phyloP scores from a whole-genome alignment of 2,888 invertebrate genomes.

The Lysandra bellargus region DNA sequence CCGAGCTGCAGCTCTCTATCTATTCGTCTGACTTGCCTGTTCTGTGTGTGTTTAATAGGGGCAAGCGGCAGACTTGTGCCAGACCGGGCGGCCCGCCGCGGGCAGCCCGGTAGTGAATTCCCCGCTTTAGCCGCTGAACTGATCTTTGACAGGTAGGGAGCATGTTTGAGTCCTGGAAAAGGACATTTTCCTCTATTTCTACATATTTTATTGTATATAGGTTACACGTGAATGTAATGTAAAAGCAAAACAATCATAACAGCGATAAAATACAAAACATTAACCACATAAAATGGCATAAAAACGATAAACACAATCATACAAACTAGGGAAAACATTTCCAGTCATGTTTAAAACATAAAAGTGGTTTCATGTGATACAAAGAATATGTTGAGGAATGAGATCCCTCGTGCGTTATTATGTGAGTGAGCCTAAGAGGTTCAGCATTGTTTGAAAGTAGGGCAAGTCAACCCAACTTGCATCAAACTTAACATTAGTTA shows the following conservation, averaged over 20 bases:
- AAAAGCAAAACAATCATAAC: neutral
- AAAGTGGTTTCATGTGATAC: neutral
- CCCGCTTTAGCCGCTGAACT: too few relatives aligned
- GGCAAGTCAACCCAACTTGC: slow-evolving; percentile 14
- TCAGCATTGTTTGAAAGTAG: slow-evolving; percentile 17
- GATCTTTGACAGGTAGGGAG: too few relatives aligned
- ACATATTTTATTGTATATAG: too few relatives aligned
- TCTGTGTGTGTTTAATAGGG: too few relatives aligned
- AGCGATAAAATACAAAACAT: neutral
- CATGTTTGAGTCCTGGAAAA: neutral
- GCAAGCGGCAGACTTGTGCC: too few relatives aligned
- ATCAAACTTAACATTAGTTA: neutral
- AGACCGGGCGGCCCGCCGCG: too few relatives aligned
- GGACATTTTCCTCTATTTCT: neutral
- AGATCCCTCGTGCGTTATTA: neutral
- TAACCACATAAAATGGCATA: neutral
- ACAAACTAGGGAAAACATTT: neutral
- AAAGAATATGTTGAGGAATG: slow-evolving; percentile 8
- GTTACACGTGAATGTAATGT: too few relatives aligned
- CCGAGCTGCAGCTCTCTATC: too few relatives aligned
- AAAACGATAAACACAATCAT: neutral
- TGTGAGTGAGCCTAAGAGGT: slow-evolving; percentile 1
- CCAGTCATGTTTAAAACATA: neutral
- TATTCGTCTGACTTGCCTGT: too few relatives aligned
- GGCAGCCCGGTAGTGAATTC: too few relatives aligned